These are phyloP conservation scores for Brachyistius frenatus DNA, from an alignment of 2,113 vertebrate species.

Conservation along the genomic window DNA sequence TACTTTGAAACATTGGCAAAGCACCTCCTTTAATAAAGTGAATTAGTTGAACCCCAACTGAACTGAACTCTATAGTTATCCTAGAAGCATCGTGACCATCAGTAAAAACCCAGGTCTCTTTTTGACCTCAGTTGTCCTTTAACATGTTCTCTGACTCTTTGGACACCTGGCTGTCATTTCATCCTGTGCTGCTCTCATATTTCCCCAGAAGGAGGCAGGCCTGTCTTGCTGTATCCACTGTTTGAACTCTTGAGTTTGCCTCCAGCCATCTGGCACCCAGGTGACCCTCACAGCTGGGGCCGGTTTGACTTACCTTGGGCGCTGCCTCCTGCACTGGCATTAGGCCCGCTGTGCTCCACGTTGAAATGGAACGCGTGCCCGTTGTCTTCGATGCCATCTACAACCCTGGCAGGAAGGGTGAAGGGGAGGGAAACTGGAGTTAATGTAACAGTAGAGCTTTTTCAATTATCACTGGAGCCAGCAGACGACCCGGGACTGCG, in stretches of 20 bases:
- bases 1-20: not conserved
- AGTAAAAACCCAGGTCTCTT: conserved; percentile 25
- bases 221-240: conserved; percentile 27
- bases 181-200: conserved; percentile 59
- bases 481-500: conserved; percentile 43
- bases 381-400: conserved; percentile 94
- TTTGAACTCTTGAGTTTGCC: conserved; percentile 58
- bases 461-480: conserved; percentile 69
- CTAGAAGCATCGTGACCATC: conserved; percentile 28
- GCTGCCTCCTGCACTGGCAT: conserved; percentile 53
- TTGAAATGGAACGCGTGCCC: conserved; percentile 88
- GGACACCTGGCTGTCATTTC: conserved; percentile 59
- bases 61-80: conserved; percentile 39
- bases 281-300: conserved; percentile 58
- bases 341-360: conserved; percentile 67
- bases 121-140: conserved; percentile 64
- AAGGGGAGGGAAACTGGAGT: conserved; percentile 42
- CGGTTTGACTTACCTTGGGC: conserved; percentile 71
- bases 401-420: conserved; percentile 84
- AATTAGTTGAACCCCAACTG: conserved; percentile 32
- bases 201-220: conserved; percentile 60
- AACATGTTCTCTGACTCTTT: conserved; percentile 58
- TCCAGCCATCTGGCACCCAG: conserved; percentile 69
- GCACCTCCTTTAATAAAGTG: conserved; percentile 3
- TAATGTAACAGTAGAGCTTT: conserved; percentile 74